Conservation (phyloP, 2,888 invertebrate genomes). For the Agelastica alni region DNA sequence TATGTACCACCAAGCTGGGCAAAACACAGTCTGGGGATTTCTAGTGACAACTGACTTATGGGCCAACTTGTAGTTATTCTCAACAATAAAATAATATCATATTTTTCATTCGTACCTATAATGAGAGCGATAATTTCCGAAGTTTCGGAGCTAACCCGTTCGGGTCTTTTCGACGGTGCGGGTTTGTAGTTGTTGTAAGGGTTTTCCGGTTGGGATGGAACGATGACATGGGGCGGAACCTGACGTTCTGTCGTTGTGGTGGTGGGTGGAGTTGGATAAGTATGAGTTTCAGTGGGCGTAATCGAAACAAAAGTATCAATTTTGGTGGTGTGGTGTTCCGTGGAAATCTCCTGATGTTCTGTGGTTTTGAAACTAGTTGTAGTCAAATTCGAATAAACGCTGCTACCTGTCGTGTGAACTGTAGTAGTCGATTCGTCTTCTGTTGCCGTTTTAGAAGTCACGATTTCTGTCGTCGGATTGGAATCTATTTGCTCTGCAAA, state of each 20-base stretch:
- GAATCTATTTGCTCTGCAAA: conserved; percentile 31
- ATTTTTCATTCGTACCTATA: too few species aligned
- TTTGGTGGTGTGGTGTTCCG: conserved; percentile 27
- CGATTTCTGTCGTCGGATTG: conserved; percentile 33
- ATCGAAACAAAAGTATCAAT: conserved; percentile 26
- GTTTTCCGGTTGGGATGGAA: conserved; percentile 16
- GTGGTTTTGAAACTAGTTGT: conserved; percentile 10
- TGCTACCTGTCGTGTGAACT: conserved; percentile 16
- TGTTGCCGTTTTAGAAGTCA: conserved; percentile 48
- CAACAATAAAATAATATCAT: too few species aligned
- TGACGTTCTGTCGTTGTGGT: conserved; percentile 24
- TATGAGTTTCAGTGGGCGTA: conserved; percentile 26
- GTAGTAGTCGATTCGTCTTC: conserved; percentile 42
- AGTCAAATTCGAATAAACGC: conserved; percentile 13
- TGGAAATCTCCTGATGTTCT: conserved; percentile 25
- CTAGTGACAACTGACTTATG: too few species aligned
- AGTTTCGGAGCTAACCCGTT: conserved; percentile 68
- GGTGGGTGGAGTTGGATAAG: conserved; percentile 18
- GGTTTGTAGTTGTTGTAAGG: conserved; percentile 13
- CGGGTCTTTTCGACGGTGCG: conserved; percentile 49
- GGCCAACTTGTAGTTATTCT: too few species aligned
- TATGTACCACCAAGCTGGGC: too few species aligned
- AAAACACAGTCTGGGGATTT: too few species aligned
- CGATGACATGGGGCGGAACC: conserved; percentile 20
- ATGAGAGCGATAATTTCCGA: conserved; percentile 77